Base-by-base conservation (phyloP, 1,140 invertebrate genomes). In the Monochamus saltuarius region DNA sequence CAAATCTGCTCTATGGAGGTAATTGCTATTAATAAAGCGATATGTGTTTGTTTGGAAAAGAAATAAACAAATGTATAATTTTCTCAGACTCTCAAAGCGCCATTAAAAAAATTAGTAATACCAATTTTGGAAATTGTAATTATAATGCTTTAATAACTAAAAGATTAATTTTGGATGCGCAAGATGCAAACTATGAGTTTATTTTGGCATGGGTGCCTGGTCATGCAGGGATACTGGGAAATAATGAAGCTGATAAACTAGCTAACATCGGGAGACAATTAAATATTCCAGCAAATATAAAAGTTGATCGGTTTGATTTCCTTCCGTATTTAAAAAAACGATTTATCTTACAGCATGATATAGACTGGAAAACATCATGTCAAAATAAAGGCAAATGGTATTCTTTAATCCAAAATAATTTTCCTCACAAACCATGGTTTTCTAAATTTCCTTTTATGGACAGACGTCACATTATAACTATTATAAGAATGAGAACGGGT, bases 1-100 rank as follows among this genome's bases (percentile, higher is more conserved):
- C 22, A 29, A 29, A 29, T 29, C 22, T 29, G 22, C 6, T 29
- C 22, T 29, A 6, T 6, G 2, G 22, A 29, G 6, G 22, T 29
- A 3, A 29, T 29, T 29, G 22, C 22, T 3, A 29, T 29, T 29
- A 29, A 29, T 29, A 29, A 29, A 29, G 22, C 22, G 22, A 29
- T 59, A 2, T 46, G 14, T 35, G 10, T 29, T 22, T 16, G 1
- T 14, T 56, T 16, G 16, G 55, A 50, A 59, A 59, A 51, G 10
- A 39, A 11, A 8, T 64, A 7, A 64, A 49, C 14, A 55, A 59
- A 29, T 35, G 19, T 13, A 56, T 59, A 10, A 54, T 59, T 13
- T 64, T 59, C 14, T 54, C 62, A 2, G 62, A 64, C 39, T 64
- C 62, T 1, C 14, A 14, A 11, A 59, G 50, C 45, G 52, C 50